Base-by-base conservation (phyloP, 2,797 vertebrate species). In the Aratinga solstitialis region DNA sequence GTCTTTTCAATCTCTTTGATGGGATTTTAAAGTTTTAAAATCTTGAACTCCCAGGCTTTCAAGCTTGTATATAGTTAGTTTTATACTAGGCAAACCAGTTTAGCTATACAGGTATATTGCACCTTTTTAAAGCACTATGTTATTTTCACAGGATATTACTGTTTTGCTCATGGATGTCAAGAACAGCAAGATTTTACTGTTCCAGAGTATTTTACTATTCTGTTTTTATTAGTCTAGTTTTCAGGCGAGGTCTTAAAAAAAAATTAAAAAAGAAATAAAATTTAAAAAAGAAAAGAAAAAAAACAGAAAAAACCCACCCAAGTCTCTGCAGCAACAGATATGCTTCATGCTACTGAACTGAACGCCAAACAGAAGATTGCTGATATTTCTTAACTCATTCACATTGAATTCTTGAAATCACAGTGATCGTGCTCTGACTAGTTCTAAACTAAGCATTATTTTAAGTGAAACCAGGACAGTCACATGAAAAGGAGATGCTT, bases 91-190 rank as follows among this genome's bases (percentile, higher is more conserved):
- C 96, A 92, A 97, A 96, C 97, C 96, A 96, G 97, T 93, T 96
- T 96, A 98, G 97, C 97, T 97, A 98, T 97, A 97, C 96, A 97
- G 97, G 97, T 97, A 95, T 97, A 97, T 97, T 96, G 98, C 97
- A 98, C 98, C 98, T 98, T 98, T 97, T 98, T 97, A 97, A 98
- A 98, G 98, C 97, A 98, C 98, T 98, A 97, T 95, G 92, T 97
- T 97, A 96, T 98, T 98, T 98, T 98, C 97, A 97, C 97, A 98
- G 96, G 98, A 97, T 97, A 93, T 97, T 98, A 98, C 98, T 98
- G 97, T 97, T 98, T 97, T 98, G 98, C 98, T 98, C 97, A 97
- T 97, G 96, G 98, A 98, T 98, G 97, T 98, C 98, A 98, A 98
- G 97, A 98, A 97, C 95, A 97, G 97, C 96, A 97, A 97, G 96